Evolutionary conservation across 2,888 invertebrate species (phyloP), one percentile per base, ranked within the genome.

Genomic region (Oligia strigilis): DNA sequence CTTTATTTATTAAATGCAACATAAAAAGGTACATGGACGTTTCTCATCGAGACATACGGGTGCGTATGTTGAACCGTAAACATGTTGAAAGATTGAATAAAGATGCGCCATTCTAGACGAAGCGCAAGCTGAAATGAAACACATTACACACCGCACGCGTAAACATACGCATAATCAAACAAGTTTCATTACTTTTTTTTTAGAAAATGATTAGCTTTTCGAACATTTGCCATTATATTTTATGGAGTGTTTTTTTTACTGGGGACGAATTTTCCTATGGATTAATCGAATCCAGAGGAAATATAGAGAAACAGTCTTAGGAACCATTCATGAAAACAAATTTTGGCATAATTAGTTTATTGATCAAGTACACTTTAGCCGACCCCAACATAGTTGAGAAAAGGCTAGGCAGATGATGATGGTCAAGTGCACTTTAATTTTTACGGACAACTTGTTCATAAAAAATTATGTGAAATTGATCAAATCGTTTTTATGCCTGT

Each of bases 21-120:
- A 55, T 55, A 29, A 64, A 52, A 78, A 52, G 43, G 43, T 52
- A 78, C 43, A 36, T 36, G 43, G 76, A 75, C 75, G 81, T 78
- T 87, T 87, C 89, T 87, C 78, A 85, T 83, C 86, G 82, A 86
- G 78, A 86, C 83, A 55, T 49, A 85, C 75, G 70, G 60, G 70
- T 67, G 75, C 71, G 87, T 84, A 93, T 95, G 89, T 95, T 96
- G 95, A 96, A 95, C 95, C 90, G 92, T 94, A 93, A 94, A 95
- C 94, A 94, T 86, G 91, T 91, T 95, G 96, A 96, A 95, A 95
- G 96, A 96, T 94, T 92, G 93, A 93, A 92, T 93, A 94, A 96
- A 96, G 95, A 95, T 93, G 94, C 90, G 40, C 40, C 90, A 88
- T 83, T 89, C 88, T 89, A 85, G 91, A 88, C 88, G 75, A 55